Evolutionary conservation across 2,888 invertebrate genomes (phyloP).

Genomic region (Dicycla oo): DNA sequence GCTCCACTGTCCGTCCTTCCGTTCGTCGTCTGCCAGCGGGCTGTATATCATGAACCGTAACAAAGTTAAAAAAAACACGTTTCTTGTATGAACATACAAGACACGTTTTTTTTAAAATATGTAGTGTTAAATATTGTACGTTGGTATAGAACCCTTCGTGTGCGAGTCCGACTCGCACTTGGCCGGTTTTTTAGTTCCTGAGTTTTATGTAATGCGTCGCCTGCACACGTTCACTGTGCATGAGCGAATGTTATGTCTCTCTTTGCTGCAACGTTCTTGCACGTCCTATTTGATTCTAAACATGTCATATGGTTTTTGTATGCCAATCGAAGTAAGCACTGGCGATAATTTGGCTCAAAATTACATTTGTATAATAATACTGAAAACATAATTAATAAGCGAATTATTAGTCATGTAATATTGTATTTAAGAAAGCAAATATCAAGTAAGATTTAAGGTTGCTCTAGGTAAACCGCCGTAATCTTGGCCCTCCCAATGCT

Average conservation of each 20-base stretch:
- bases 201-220: neutral
- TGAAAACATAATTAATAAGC: neutral
- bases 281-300: neutral
- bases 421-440: neutral
- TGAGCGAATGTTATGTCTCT: neutral
- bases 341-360: neutral
- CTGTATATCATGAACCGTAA: no score
- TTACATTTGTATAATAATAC: neutral
- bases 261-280: neutral
- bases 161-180: no score
- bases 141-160: no score
- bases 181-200: neutral
- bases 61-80: no score
- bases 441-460: conserved; percentile 5
- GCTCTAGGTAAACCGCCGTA: no score
- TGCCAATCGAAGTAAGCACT: neutral
- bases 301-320: neutral
- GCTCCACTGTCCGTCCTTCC: no score
- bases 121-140: no score
- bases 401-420: neutral
- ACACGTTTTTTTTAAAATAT: no score
- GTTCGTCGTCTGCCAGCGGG: no score
- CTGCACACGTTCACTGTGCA: neutral
- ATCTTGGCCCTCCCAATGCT: no score
- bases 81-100: no score